Evolutionary conservation across 2,797 vertebrate genomes (phyloP).

Genomic region (Sarcophilus harrisii): DNA sequence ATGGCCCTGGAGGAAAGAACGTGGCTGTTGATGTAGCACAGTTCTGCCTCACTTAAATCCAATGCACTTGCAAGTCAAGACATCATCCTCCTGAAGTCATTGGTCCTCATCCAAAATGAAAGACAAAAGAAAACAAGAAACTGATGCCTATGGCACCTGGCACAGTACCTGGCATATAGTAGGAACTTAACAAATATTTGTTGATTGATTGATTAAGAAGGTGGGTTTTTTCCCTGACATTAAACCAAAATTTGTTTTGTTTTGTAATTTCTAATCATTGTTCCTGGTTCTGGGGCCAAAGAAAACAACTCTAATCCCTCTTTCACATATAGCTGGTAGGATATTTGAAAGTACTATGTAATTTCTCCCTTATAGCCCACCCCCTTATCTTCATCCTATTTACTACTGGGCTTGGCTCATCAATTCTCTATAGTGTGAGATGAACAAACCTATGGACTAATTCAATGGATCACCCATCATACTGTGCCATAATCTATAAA

Average conservation of each 20-base stretch:
- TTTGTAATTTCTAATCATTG: not conserved
- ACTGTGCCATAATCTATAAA: not conserved
- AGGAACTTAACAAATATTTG: not conserved
- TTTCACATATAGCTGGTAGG: not conserved
- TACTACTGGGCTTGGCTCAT: not conserved
- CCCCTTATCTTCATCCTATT: not conserved
- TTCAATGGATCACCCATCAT: not conserved
- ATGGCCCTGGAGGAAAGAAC: not conserved
- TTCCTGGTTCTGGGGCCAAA: not conserved
- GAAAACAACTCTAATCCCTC: not conserved
- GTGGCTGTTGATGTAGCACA: not conserved
- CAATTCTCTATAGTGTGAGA: not conserved
- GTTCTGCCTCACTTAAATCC: not conserved
- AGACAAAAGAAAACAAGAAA: not conserved
- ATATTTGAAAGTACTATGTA: not conserved
- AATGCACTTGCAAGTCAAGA: not conserved
- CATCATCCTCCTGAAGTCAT: not conserved
- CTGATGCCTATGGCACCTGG: not conserved
- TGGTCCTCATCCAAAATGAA: not conserved
- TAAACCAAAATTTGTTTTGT: not conserved
- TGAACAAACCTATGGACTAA: not conserved
- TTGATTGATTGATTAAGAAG: not conserved
- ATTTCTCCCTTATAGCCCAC: not conserved
- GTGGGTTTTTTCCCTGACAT: not conserved
- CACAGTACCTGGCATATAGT: not conserved